Evolutionary conservation across 2,113 vertebrate species (phyloP).

Genomic region (Neogale vison): DNA sequence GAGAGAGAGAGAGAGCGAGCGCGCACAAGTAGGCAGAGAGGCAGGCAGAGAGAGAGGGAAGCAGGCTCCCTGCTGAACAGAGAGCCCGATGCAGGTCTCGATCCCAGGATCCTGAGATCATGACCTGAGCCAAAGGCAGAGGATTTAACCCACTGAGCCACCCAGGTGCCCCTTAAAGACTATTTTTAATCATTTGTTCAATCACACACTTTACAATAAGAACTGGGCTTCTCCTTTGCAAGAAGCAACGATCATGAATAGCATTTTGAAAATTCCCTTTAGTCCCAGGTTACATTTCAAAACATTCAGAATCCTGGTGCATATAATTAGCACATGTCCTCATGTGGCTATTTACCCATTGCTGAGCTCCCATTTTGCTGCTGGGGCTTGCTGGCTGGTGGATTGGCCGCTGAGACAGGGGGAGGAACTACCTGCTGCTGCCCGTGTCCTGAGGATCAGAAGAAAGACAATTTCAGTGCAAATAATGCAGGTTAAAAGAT

Average conservation of each 20-base stretch:
- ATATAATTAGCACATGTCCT: neutral
- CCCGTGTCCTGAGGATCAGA: constrained; percentile 79
- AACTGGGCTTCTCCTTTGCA: constrained; percentile 23
- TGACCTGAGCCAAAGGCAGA: too few species aligned
- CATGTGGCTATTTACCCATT: constrained; percentile 70
- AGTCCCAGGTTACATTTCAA: constrained; percentile 31
- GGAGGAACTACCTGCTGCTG: constrained; percentile 75
- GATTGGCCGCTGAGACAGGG: constrained; percentile 58
- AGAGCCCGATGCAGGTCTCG: too few species aligned
- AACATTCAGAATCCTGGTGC: neutral
- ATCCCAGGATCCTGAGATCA: too few species aligned
- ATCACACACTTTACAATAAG: neutral
- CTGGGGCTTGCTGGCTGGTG: constrained; percentile 76
- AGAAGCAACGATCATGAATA: neutral
- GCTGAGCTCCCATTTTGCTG: constrained; percentile 79
- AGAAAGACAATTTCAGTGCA: constrained; percentile 45
- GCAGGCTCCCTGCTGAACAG: too few species aligned
- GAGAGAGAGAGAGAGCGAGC: too few species aligned
- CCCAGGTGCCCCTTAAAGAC: neutral
- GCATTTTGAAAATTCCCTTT: neutral
- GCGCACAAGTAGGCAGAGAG: too few species aligned
- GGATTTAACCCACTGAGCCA: too few species aligned
- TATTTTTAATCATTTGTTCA: constrained; percentile 20
- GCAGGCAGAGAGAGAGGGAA: too few species aligned
- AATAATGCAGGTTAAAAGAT: constrained; percentile 50